These are phyloP conservation scores for Idaea aversata DNA, from an alignment of 2,888 invertebrate species.

Conservation along the genomic window DNA sequence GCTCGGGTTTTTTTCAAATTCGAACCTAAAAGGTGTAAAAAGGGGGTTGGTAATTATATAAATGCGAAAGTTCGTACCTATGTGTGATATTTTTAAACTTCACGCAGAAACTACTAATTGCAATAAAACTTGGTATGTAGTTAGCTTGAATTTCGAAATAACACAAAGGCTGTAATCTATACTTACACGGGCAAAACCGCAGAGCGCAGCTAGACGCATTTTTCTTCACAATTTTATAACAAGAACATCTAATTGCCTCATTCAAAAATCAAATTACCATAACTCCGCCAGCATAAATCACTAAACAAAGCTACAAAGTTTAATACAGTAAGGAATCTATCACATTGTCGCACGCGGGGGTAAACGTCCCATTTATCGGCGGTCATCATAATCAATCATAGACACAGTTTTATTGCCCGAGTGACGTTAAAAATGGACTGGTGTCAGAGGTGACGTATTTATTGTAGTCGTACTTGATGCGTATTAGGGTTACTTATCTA, in stretches of 20 bases:
- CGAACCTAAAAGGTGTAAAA: no score
- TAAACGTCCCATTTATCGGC: constrained; percentile 44
- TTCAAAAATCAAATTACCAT: constrained; percentile 2
- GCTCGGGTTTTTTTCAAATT: no score
- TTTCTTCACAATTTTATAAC: neutral
- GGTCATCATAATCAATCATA: constrained; percentile 65
- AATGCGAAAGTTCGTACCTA: no score
- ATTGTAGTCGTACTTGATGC: constrained; percentile 18
- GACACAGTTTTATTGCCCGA: constrained; percentile 32
- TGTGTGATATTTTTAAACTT: no score
- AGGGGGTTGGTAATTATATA: no score
- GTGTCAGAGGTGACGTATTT: constrained; percentile 28
- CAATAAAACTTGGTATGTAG: no score
- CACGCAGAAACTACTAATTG: no score
- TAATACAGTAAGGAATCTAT: constrained; percentile 47
- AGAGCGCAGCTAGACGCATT: no score
- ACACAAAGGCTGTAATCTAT: no score
- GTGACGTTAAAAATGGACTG: constrained; percentile 29
- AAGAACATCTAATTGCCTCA: neutral
- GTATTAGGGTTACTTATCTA: neutral
- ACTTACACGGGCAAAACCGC: no score
- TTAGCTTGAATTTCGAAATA: no score
- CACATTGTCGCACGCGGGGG: constrained; percentile 59
- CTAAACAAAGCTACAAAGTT: constrained; percentile 22
- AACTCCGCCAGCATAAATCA: constrained; percentile 24